Percentiles rank a stretch among this genome's conserved stretches.
These are phyloP conservation scores for Phrynosoma platyrhinos DNA, from an alignment of 2,113 vertebrate genomes.

Conservation along the genomic window DNA sequence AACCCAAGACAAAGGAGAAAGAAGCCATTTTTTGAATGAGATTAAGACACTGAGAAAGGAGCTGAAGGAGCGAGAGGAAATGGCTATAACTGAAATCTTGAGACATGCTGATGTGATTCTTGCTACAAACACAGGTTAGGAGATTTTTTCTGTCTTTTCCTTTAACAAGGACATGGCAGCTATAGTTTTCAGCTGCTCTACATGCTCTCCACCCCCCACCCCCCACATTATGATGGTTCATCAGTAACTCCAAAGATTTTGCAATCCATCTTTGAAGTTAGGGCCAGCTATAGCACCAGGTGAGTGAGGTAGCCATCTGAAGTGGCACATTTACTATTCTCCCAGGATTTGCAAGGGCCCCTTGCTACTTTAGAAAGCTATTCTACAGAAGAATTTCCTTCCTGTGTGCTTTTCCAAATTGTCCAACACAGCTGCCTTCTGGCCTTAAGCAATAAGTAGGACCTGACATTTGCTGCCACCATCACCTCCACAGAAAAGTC, in stretches of 20 bases:
- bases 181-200: neutral
- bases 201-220: too few relatives aligned
- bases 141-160: neutral
- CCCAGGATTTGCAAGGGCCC: too few relatives aligned
- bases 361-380: too few relatives aligned
- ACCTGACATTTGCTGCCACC: too few relatives aligned
- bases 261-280: neutral
- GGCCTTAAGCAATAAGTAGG: too few relatives aligned
- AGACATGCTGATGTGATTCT: slow-evolving; percentile 83
- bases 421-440: too few relatives aligned
- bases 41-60: slow-evolving; percentile 88
- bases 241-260: neutral
- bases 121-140: slow-evolving; percentile 91
- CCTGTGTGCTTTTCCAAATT: too few relatives aligned
- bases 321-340: too few relatives aligned
- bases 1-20: slow-evolving; percentile 82
- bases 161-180: neutral
- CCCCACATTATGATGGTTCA: neutral
- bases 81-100: slow-evolving; percentile 85
- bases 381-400: too few relatives aligned
- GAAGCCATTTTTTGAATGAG: slow-evolving; percentile 80
- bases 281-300: too few relatives aligned
- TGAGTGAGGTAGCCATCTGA: too few relatives aligned
- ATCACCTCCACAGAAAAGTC: too few relatives aligned
- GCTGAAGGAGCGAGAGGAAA: slow-evolving; percentile 87